Conservation (phyloP, 2,888 invertebrate species). For the Abrostola tripartita region DNA sequence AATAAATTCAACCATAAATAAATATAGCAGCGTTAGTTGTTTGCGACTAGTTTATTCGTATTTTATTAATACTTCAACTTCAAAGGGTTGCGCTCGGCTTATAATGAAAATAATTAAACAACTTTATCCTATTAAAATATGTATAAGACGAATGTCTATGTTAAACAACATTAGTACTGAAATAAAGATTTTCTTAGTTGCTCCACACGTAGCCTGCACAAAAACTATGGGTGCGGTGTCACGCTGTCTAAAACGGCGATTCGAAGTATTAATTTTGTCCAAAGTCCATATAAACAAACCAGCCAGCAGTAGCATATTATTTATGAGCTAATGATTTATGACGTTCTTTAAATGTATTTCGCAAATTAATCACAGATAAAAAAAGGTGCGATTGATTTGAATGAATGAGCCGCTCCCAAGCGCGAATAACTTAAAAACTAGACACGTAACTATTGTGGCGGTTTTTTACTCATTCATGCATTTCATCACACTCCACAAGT, state of each 20-base stretch:
- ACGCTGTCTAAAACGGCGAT: slow-evolving; percentile 12
- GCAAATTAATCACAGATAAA: slow-evolving; percentile 45
- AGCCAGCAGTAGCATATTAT: slow-evolving; percentile 43
- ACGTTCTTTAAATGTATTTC: slow-evolving; percentile 40
- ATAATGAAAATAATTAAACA: no score
- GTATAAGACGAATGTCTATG: no score
- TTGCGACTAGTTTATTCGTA: slow-evolving; percentile 33
- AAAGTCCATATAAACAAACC: slow-evolving; percentile 30
- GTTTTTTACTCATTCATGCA: slow-evolving; percentile 31
- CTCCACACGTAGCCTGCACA: not conserved
- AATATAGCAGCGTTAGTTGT: slow-evolving; percentile 23
- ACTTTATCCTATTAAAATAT: no score
- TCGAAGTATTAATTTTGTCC: slow-evolving; percentile 26
- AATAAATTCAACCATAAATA: slow-evolving; percentile 34
- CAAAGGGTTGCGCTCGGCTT: not conserved
- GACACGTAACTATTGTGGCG: slow-evolving; percentile 20
- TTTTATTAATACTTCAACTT: slow-evolving; percentile 33
- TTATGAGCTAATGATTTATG: slow-evolving; percentile 46
- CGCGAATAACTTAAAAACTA: slow-evolving; percentile 32
- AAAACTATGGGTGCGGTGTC: slow-evolving; percentile 2
- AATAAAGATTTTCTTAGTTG: no score
- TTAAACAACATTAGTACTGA: no score
- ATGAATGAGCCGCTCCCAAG: slow-evolving; percentile 49
- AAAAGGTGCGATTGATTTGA: slow-evolving; percentile 48
- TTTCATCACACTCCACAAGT: slow-evolving; percentile 27